A percentile compares a stretch with the other conserved stretches of the same genome.
These are phyloP conservation scores for Heptranchias perlo DNA, from an alignment of 2,113 vertebrate species.

Conservation along the genomic window DNA sequence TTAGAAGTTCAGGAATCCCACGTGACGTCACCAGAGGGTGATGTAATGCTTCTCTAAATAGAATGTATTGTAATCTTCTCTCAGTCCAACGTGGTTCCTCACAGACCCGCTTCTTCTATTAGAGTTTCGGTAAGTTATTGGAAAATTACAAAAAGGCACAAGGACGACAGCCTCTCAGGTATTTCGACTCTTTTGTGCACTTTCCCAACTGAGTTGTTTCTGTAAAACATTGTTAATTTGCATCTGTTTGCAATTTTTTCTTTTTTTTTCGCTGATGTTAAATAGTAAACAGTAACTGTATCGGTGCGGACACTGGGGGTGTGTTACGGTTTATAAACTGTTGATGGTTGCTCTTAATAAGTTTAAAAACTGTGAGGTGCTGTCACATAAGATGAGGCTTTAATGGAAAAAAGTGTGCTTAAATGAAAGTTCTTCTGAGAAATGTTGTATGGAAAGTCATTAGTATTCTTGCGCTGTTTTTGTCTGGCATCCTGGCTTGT, in stretches of 20 bases:
- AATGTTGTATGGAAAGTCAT: conserved; percentile 25
- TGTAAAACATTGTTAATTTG: conserved; percentile 24
- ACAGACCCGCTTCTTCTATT: conserved; percentile 28
- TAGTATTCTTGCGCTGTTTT: conserved; percentile 37
- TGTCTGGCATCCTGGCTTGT: conserved; percentile 22
- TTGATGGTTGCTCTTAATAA: neutral
- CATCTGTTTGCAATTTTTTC: conserved; percentile 28
- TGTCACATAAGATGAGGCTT: neutral
- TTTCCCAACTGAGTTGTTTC: conserved; percentile 31
- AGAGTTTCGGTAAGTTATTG: conserved; percentile 22
- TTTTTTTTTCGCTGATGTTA: neutral
- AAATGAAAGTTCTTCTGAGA: conserved; percentile 30
- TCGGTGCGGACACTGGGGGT: neutral
- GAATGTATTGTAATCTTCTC: conserved; percentile 99
- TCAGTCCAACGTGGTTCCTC: conserved; percentile 99
- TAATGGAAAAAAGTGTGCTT: conserved; percentile 5
- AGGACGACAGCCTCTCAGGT: conserved; percentile 21
- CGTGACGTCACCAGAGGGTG: conserved; percentile 97
- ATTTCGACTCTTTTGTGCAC: conserved; percentile 11
- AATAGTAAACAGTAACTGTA: conserved; percentile 33
- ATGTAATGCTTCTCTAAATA: conserved; percentile 99
- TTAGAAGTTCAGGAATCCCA: conserved; percentile 99
- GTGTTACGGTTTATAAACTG: conserved; percentile 17
- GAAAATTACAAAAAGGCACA: neutral
- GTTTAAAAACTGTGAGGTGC: neutral